phyloP scores from a whole-genome alignment of 2,113 vertebrate genomes.

The Rhagologus leucostigma region DNA sequence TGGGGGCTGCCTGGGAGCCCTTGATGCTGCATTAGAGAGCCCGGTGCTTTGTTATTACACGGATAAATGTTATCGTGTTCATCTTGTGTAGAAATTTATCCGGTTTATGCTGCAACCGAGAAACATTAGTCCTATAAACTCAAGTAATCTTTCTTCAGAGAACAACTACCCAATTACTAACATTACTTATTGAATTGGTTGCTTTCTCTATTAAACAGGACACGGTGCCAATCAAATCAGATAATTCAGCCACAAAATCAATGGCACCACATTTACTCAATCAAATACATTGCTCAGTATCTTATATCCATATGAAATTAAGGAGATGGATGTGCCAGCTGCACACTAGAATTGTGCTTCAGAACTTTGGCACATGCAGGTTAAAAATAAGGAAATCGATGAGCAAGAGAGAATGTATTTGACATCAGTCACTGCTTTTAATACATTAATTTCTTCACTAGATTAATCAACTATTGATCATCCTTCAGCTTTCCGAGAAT shows the following conservation, averaged over 20 bases:
- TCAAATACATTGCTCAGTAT: conserved; percentile 60
- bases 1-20: neutral
- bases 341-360: neutral
- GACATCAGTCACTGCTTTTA: conserved; percentile 67
- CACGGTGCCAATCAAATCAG: conserved; percentile 64
- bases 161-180: conserved; percentile 56
- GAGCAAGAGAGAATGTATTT: conserved; percentile 61
- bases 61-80: neutral
- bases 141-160: conserved; percentile 49
- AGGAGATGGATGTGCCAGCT: conserved; percentile 57
- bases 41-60: neutral
- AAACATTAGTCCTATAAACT: conserved; percentile 14
- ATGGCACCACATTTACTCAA: conserved; percentile 64
- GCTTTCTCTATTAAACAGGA: conserved; percentile 56
- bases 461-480: conserved; percentile 71
- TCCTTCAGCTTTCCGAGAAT: conserved; percentile 53
- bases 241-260: conserved; percentile 64
- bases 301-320: conserved; percentile 68
- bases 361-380: conserved; percentile 25
- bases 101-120: neutral
- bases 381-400: conserved; percentile 62
- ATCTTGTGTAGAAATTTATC: conserved; percentile 10
- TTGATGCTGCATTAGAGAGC: neutral
- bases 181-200: conserved; percentile 49
- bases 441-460: conserved; percentile 71